phyloP scores from a whole-genome alignment of 2,888 invertebrate species.

The Notocelia uddmanniana region DNA sequence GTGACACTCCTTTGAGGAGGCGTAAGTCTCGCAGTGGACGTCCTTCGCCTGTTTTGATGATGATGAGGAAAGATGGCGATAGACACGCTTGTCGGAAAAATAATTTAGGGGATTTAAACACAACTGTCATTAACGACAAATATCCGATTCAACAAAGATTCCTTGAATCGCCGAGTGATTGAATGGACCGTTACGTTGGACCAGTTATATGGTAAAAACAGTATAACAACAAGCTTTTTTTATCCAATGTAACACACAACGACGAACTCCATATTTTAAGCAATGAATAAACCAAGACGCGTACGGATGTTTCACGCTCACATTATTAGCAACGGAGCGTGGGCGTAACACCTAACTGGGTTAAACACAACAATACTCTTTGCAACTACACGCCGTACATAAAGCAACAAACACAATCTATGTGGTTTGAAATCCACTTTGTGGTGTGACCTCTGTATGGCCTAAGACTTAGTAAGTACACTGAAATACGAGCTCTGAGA shows the following conservation, averaged over 20 bases:
- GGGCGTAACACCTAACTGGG: slow-evolving; percentile 36
- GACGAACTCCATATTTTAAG: slow-evolving; percentile 13
- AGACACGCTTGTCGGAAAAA: no score
- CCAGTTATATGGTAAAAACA: no score
- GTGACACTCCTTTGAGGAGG: no score
- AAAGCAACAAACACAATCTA: slow-evolving; percentile 62
- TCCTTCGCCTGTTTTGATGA: no score
- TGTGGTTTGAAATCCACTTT: slow-evolving; percentile 71
- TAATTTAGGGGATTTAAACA: no score
- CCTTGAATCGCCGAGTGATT: no score
- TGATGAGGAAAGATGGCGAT: no score
- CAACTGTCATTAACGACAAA: no score
- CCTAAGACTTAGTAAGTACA: slow-evolving; percentile 47
- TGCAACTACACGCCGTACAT: slow-evolving; percentile 47
- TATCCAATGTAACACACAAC: background rate
- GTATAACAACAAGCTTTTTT: no score
- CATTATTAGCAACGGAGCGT: slow-evolving; percentile 35
- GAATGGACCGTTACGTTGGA: no score
- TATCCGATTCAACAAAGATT: no score
- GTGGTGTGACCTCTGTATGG: slow-evolving; percentile 59
- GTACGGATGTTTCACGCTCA: slow-evolving; percentile 29
- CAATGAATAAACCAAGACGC: slow-evolving; percentile 29
- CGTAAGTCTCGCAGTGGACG: no score
- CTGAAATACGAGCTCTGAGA: slow-evolving; percentile 6
- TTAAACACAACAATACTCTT: slow-evolving; percentile 45